Base-by-base conservation (phyloP, 2,888 invertebrate genomes). In the Perdita meconis region DNA sequence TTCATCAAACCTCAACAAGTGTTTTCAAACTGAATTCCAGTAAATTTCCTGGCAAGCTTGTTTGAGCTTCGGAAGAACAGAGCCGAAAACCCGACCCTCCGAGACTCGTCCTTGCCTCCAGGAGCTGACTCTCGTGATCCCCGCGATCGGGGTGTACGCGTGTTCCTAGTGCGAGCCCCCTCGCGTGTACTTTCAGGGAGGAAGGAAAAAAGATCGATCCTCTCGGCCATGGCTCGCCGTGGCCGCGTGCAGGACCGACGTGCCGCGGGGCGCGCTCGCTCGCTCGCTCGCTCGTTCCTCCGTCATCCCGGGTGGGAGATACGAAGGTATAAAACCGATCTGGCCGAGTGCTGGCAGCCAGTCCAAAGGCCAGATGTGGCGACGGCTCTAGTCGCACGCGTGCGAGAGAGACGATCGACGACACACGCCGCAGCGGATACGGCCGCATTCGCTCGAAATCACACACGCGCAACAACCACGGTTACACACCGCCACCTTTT, bases 291-390 rank as follows among this genome's bases (percentile, higher is more conserved):
- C 34, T 51, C 56, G 65, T 38, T 51, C 56, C 60, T 44, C 65
- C 59, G 71, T 68, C 60, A 40, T 30, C 47, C 75, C 77, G 82
- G 68, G 86, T 90, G 91, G 91, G 91, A 89, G 91, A 89, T 89
- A 72, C 90, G 91, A 91, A 89, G 90, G 91, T 90, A 91, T 91
- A 91, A 91, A 91, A 89, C 88, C 88, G 89, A 89, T 90, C 90
- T 87, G 82, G 81, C 83, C 82, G 86, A 83, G 82, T 84, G 85
- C 84, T 85, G 83, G 86, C 82, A 90, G 89, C 84, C 90, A 91
- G 91, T 91, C 90, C 89, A 90, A 91, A 91, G 89, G 89, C 90
- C 90, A 89, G 87, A 89, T 91, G 89, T 88, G 90, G 86, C 88
- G 89, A 84, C 89, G 89, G 86, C 91, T 91, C 91, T 91, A 91